These are phyloP conservation scores for Antheraea assamensis DNA, from an alignment of 2,888 invertebrate species.

Conservation along the genomic window DNA sequence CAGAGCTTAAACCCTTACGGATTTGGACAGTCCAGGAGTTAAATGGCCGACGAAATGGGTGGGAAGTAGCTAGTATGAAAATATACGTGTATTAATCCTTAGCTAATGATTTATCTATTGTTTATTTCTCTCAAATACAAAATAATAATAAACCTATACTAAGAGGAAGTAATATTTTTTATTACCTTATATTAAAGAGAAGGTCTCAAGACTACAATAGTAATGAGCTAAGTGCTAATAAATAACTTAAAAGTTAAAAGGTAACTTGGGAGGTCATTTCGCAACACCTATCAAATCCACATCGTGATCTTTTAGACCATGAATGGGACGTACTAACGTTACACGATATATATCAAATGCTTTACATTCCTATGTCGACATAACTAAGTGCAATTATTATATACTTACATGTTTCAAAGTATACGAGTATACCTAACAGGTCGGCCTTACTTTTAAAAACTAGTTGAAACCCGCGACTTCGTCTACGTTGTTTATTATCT, in stretches of 20 bases:
- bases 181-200: neutral
- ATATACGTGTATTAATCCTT: too few relatives aligned
- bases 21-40: too few relatives aligned
- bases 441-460: neutral
- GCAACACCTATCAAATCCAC: conserved; percentile 31
- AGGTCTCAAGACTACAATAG: neutral
- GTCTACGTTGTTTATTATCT: neutral
- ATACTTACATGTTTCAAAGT: neutral
- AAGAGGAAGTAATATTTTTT: neutral
- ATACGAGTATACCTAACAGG: neutral
- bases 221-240: neutral
- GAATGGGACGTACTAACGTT: conserved; percentile 25
- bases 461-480: neutral
- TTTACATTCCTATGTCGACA: conserved; percentile 37
- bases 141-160: neutral
- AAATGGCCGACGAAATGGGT: too few relatives aligned
- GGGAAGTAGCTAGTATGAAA: too few relatives aligned
- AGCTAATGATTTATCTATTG: too few relatives aligned
- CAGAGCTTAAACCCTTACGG: too few relatives aligned
- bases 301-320: conserved; percentile 40
- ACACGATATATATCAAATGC: conserved; percentile 27
- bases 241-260: neutral
- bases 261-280: conserved; percentile 27
- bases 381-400: conserved; percentile 9
- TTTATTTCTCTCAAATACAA: too few relatives aligned